Evolutionary conservation across 2,113 vertebrate species (phyloP).

Genomic region (Muntiacus muntjak): DNA sequence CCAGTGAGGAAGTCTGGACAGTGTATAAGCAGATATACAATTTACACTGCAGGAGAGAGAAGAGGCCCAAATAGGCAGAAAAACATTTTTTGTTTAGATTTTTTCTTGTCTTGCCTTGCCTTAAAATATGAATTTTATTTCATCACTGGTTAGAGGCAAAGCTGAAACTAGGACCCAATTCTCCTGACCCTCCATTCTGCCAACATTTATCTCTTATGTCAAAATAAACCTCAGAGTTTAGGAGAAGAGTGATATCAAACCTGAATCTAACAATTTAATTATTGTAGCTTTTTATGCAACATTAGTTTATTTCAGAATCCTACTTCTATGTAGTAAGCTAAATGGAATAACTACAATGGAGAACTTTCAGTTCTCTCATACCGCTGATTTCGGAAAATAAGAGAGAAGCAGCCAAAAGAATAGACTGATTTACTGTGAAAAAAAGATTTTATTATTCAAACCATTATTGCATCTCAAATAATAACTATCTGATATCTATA

Average conservation of each 20-base stretch:
- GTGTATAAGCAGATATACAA: not conserved
- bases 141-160: not conserved
- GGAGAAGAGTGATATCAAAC: not conserved
- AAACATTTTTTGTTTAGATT: not conserved
- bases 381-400: not conserved
- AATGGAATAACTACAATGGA: not conserved
- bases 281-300: not conserved
- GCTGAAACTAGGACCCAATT: not conserved
- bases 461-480: not conserved
- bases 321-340: not conserved
- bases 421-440: not conserved
- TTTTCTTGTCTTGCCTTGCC: not conserved
- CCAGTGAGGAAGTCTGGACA: not conserved
- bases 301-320: not conserved
- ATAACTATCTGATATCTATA: not conserved
- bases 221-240: not conserved
- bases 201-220: not conserved
- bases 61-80: not conserved
- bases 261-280: not conserved
- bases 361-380: not conserved
- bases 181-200: not conserved
- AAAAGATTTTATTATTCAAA: not conserved
- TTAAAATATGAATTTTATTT: not conserved
- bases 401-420: not conserved
- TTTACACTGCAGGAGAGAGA: not conserved